These are phyloP conservation scores for Scaptomyza reducta DNA, from an alignment of 2,888 invertebrate species.

Conservation along the genomic window DNA sequence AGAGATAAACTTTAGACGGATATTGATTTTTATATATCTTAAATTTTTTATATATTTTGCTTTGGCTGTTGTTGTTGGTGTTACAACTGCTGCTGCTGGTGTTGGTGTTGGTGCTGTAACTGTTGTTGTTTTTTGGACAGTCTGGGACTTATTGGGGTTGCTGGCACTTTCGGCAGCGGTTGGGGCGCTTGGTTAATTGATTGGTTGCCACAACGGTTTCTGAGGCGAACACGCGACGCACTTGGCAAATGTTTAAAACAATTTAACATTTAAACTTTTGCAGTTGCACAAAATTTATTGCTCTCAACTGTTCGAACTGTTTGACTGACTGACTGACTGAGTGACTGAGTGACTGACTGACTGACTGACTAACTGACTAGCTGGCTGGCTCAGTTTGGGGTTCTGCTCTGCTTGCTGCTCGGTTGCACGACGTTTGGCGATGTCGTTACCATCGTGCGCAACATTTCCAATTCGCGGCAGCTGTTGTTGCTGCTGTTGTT, in stretches of 20 bases:
- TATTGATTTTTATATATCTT: conserved; percentile 81
- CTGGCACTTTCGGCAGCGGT: conserved; percentile 29
- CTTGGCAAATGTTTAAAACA: conserved; percentile 53
- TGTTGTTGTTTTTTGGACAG: conserved; percentile 23
- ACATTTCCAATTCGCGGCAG: conserved; percentile 54
- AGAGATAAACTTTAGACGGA: conserved; percentile 85
- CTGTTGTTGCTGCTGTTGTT: conserved; percentile 18
- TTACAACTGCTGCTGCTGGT: background rate
- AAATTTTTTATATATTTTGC: conserved; percentile 5
- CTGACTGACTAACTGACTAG: no score
- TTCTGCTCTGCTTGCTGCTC: conserved; percentile 34
- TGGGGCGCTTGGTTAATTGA: conserved; percentile 53
- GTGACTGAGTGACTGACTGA: conserved; percentile 16
- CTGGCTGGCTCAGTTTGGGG: conserved; percentile 38
- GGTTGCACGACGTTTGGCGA: conserved; percentile 43
- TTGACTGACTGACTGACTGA: conserved; percentile 27
- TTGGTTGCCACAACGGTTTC: conserved; percentile 55
- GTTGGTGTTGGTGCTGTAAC: background rate
- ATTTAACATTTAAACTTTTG: conserved; percentile 53
- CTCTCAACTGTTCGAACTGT: conserved; percentile 20
- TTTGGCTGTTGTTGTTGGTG: conserved; percentile 31
- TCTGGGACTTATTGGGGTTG: conserved; percentile 13
- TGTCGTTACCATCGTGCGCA: conserved; percentile 41
- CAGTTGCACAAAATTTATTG: conserved; percentile 47
- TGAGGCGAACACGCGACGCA: conserved; percentile 43